phyloP scores from a whole-genome alignment of 2,888 invertebrate species.

The Agrenia bidenticulata region DNA sequence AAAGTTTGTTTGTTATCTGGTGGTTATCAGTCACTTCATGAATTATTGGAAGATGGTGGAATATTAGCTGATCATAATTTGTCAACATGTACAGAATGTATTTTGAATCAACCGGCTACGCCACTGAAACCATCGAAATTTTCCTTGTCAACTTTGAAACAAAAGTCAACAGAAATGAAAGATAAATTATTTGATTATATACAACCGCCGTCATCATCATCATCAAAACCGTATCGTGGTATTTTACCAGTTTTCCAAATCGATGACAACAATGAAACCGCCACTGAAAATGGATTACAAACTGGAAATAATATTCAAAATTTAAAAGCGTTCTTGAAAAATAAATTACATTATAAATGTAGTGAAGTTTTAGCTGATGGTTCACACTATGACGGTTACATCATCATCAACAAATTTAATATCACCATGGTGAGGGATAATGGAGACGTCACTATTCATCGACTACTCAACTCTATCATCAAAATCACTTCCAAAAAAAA shows the following conservation, averaged over 20 bases:
- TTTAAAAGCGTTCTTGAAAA: slow-evolving; percentile 60
- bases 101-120: slow-evolving; percentile 50
- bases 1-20: slow-evolving; percentile 90
- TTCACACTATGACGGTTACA: slow-evolving; percentile 73
- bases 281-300: slow-evolving; percentile 61
- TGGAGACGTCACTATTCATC: slow-evolving; percentile 76
- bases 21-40: slow-evolving; percentile 82
- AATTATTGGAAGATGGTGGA: slow-evolving; percentile 62
- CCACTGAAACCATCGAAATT: slow-evolving; percentile 25
- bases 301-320: no score
- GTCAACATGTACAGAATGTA: slow-evolving; percentile 78
- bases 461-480: slow-evolving; percentile 87
- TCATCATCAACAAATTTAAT: slow-evolving; percentile 82
- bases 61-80: slow-evolving; percentile 82
- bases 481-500: slow-evolving; percentile 96
- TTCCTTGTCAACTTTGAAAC: slow-evolving; percentile 63
- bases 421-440: slow-evolving; percentile 73
- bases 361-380: slow-evolving; percentile 89
- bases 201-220: no score
- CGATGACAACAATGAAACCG: slow-evolving; percentile 77
- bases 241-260: slow-evolving; percentile 92
- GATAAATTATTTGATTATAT: slow-evolving; percentile 91
- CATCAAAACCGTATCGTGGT: slow-evolving; percentile 79
- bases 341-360: slow-evolving; percentile 77
- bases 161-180: slow-evolving; percentile 87